Conservation (phyloP, 2,797 vertebrate genomes). For the Adelosebastes latens region DNA sequence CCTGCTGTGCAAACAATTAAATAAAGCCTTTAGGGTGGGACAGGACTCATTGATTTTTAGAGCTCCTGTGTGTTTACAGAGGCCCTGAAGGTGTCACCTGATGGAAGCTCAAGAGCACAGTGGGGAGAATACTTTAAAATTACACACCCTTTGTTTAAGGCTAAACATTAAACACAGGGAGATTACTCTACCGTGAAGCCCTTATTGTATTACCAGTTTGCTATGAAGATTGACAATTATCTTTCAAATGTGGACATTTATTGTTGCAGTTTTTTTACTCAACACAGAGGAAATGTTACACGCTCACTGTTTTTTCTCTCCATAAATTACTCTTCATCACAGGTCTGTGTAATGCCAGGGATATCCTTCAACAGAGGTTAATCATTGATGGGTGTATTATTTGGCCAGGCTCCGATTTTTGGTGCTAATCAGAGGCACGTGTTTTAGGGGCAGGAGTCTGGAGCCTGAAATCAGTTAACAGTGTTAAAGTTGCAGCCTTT, state of each 20-base stretch:
- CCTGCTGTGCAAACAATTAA: conserved; percentile 60
- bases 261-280: neutral
- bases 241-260: neutral
- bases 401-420: conserved; percentile 30
- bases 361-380: conserved; percentile 16
- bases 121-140: conserved; percentile 29
- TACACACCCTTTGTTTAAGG: conserved; percentile 35
- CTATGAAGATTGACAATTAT: neutral
- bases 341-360: neutral
- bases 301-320: neutral
- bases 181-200: neutral
- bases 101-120: conserved; percentile 15
- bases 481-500: conserved; percentile 14
- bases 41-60: conserved; percentile 42
- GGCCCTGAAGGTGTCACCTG: conserved; percentile 44
- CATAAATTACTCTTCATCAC: neutral
- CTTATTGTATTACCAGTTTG: neutral
- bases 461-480: conserved; percentile 1
- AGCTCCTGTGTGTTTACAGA: conserved; percentile 59
- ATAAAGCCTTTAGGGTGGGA: conserved; percentile 32
- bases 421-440: conserved; percentile 42
- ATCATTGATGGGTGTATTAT: conserved; percentile 42
- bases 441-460: conserved; percentile 6
- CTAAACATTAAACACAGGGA: conserved; percentile 25
- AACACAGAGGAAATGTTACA: neutral